Conservation (phyloP, 2,113 vertebrate species). For the Cyanoramphus novaezelandiae region DNA sequence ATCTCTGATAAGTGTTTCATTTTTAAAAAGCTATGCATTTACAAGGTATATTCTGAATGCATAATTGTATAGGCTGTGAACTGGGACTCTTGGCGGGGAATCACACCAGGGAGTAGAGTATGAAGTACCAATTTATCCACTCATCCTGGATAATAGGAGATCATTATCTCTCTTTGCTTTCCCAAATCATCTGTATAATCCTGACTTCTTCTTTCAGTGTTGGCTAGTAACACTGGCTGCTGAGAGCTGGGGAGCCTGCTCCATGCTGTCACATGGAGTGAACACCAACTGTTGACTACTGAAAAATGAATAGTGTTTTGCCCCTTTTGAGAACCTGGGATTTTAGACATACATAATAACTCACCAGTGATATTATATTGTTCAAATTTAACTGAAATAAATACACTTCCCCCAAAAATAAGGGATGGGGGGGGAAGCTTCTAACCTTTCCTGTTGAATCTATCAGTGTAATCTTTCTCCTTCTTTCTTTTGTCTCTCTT, state of each 20-base stretch:
- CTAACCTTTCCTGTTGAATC: neutral
- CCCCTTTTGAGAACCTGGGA: neutral
- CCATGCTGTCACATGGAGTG: rapidly evolving
- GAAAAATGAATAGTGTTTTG: neutral
- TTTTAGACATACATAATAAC: neutral
- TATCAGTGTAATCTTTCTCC: neutral
- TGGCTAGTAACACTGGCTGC: neutral
- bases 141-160: neutral
- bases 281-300: neutral
- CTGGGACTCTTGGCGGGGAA: neutral
- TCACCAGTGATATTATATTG: neutral
- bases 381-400: neutral
- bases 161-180: neutral
- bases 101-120: neutral
- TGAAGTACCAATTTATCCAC: neutral
- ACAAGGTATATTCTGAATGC: neutral
- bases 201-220: neutral
- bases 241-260: neutral
- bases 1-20: neutral
- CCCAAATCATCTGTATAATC: neutral
- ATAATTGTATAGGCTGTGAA: neutral
- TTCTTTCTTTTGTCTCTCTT: neutral
- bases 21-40: neutral
- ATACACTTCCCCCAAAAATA: neutral
- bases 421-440: neutral